phyloP scores from a whole-genome alignment of 2,797 vertebrate genomes.

The Corythornis leucogaster region DNA sequence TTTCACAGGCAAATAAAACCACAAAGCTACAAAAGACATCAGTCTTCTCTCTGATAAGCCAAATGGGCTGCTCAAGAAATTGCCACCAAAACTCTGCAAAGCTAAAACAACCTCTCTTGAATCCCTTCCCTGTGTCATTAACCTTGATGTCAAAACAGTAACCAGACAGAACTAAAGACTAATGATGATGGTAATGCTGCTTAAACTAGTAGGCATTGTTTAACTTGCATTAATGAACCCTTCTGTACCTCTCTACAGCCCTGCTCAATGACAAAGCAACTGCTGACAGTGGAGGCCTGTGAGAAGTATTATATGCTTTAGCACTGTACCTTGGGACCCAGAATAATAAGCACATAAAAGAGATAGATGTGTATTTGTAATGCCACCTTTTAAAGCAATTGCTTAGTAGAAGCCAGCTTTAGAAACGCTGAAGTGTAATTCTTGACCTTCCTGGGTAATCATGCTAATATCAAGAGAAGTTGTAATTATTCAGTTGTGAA shows the following conservation, averaged over 20 bases:
- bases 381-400: constrained; percentile 48
- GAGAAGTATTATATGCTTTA: background rate
- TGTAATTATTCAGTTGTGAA: constrained; percentile 7
- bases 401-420: constrained; percentile 25
- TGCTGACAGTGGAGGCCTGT: constrained; percentile 24
- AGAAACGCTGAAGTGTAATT: constrained; percentile 6
- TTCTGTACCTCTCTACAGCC: background rate
- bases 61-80: background rate
- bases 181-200: background rate
- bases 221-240: background rate
- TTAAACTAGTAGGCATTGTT: background rate
- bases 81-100: background rate
- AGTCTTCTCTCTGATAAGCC: background rate
- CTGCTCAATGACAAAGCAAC: constrained; percentile 43
- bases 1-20: constrained; percentile 26
- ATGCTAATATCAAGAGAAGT: constrained; percentile 15
- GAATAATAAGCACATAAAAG: constrained; percentile 68
- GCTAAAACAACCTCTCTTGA: background rate
- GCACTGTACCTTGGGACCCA: constrained; percentile 12
- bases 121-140: background rate
- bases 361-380: constrained; percentile 54
- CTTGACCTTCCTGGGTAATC: constrained; percentile 58
- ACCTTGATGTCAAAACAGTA: background rate
- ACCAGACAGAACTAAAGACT: background rate
- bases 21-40: background rate